Evolutionary conservation across 2,113 vertebrate species (phyloP), one percentile per base, ranked within the genome.

Genomic region (Vireo altiloquus): DNA sequence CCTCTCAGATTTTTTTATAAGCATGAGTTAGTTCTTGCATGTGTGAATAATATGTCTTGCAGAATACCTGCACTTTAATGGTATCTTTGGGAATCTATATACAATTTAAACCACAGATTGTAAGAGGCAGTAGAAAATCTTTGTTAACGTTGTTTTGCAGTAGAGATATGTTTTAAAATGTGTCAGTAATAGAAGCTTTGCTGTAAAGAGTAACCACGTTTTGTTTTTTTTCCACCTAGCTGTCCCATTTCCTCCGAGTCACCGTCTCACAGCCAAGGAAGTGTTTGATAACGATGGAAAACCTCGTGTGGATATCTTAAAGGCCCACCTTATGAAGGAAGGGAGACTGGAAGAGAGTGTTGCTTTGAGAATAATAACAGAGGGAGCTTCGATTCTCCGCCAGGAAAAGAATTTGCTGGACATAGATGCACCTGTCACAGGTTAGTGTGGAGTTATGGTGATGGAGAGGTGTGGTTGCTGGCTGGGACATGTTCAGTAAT

Each of bases 311-410:
- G 99, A 99, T 92, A 98, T 99, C 95, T 98, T 99, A 97, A 99
- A 99, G 97, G 99, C 98, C 61, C 99, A 99, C 96, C 99, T 99
- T 94, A 99, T 99, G 98, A 99, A 99, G 97, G 99, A 99, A 94
- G 99, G 99, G 25, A 98, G 99, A 8, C 98, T 99, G 97, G 99
- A 99, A 95, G 99, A 99, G 90, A 97, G 98, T 1, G 99, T 99
- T 30, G 99, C 99, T 13, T 98, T 99, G 95, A 98, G 99, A 98
- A 99, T 99, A 98, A 98, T 99, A 92, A 98, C 98, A 44, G 99
- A 99, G 78, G 99, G 99, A 20, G 99, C 98, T 37, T 98, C 99
- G 1, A 99, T 99, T 97, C 97, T 99, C 79, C 98, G 99, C 61
- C 96, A 99, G 31, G 99, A 99, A 97, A 99, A 99, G 86, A 99